Percentiles rank a stretch among this genome's conserved stretches.
These are phyloP conservation scores for Sminthurinus aureus DNA, from an alignment of 2,888 invertebrate genomes.

Conservation along the genomic window DNA sequence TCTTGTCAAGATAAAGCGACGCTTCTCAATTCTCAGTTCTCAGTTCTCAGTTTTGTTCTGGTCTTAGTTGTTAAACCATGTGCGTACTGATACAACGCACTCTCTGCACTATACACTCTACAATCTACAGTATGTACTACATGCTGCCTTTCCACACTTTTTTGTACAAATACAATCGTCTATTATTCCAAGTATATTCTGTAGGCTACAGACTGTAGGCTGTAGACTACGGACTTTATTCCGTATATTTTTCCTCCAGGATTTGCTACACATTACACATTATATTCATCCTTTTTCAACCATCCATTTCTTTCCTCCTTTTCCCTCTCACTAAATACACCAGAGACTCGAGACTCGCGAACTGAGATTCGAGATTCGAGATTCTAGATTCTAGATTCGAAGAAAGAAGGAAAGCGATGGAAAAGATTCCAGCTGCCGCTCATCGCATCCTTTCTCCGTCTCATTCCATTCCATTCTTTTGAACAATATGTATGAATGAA, in stretches of 20 bases:
- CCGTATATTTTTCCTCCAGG: neutral
- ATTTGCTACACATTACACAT: too few species aligned
- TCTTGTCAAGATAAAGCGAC: slow-evolving; percentile 18
- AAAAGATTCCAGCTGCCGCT: slow-evolving; percentile 22
- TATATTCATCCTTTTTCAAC: too few species aligned
- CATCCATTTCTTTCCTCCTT: neutral
- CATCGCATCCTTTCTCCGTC: neutral
- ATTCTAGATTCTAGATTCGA: neutral
- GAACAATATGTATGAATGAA: neutral
- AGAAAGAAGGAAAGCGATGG: slow-evolving; percentile 9
- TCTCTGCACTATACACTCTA: neutral
- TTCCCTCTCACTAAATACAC: neutral
- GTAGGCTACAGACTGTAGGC: too few species aligned
- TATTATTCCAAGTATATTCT: too few species aligned
- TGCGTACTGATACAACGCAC: neutral
- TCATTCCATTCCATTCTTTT: neutral
- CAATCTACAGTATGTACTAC: neutral
- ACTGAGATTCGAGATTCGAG: neutral
- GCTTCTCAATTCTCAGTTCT: neutral
- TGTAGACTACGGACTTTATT: neutral
- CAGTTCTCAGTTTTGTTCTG: neutral
- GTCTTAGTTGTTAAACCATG: neutral
- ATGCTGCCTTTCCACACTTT: too few species aligned
- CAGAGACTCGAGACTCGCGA: neutral
- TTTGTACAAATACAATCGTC: too few species aligned